phyloP scores from a whole-genome alignment of 2,888 invertebrate species.

The Amblyjoppa proteus region DNA sequence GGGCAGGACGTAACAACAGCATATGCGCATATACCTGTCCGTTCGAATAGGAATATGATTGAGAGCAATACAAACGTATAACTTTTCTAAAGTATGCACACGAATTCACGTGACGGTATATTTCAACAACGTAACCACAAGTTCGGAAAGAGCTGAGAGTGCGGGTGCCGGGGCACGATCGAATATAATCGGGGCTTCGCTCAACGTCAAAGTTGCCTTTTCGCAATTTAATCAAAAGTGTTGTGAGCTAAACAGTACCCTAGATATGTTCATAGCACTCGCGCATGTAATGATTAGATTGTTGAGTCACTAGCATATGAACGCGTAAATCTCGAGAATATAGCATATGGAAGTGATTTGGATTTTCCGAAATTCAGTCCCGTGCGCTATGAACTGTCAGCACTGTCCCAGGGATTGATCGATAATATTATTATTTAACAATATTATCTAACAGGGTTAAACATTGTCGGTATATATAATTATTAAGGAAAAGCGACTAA shows the following conservation, averaged over 20 bases:
- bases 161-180: background rate
- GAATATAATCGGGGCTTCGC: slow-evolving; percentile 17
- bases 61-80: slow-evolving; percentile 2
- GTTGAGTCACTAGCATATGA: background rate
- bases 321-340: too few relatives aligned
- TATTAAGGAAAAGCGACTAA: background rate
- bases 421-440: too few relatives aligned
- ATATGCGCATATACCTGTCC: slow-evolving; percentile 26
- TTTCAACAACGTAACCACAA: background rate
- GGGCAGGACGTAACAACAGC: background rate
- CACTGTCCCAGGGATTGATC: too few relatives aligned
- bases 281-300: background rate
- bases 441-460: too few relatives aligned
- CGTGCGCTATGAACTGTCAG: too few relatives aligned
- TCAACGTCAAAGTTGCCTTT: slow-evolving; percentile 12
- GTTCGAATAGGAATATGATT: slow-evolving; percentile 31
- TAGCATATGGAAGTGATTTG: too few relatives aligned
- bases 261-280: background rate
- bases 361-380: too few relatives aligned
- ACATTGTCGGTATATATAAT: too few relatives aligned
- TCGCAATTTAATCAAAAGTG: slow-evolving; percentile 1
- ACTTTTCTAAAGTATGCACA: slow-evolving; percentile 5
- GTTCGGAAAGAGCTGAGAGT: slow-evolving; percentile 16
- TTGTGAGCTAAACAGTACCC: background rate
- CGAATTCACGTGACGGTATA: background rate